Base-by-base conservation (phyloP, 2,888 invertebrate species). In the Rosalia funebris region DNA sequence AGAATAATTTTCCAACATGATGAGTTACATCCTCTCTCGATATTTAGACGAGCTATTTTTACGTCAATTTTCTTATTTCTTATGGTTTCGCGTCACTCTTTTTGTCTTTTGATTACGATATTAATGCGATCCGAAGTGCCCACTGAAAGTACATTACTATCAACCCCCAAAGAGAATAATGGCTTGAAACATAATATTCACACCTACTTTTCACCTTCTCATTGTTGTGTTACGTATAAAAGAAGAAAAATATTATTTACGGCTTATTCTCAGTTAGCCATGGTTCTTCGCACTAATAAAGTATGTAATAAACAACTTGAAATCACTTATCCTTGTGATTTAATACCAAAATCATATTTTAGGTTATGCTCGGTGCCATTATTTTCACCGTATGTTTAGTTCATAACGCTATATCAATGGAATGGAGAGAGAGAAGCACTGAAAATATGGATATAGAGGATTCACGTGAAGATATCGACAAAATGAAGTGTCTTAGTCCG, bases 191-290 rank as follows among this genome's bases (percentile, higher is more conserved):
- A 41, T 19, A 42, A 42, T 53, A 36, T 32, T 41, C 17, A 31
- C 53, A 53, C 53, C 53, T 25, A 50, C 50, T n/a, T 34, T 12
- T 9, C 12, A 53, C 42, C 32, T 42, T 17, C 32, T 42, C 16
- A 53, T 53, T 53, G 53, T 53, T n/a, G 9, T 11, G 17, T 12
- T 7, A 11, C n/a, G 41, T 53, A 53, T 53, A 53, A 53, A 53
- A 53, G 53, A 34, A 10, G 11, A 32, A 32, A 42, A 16, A 32
- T 20, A 12, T 42, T 32, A 42, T 17, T 5, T 53, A 53, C 37
- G 5, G 53, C 31, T 31, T 41, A 53, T 53, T 53, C 42, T 42
- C 11, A 32, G 42, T 53, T 36, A 39, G 25, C 11, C 17, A 53
- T 31, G 42, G 53, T 42, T 53, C 32, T 19, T 41, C 53, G 42